phyloP scores from a whole-genome alignment of 2,797 vertebrate genomes.

The Ambastaia sidthimunki region DNA sequence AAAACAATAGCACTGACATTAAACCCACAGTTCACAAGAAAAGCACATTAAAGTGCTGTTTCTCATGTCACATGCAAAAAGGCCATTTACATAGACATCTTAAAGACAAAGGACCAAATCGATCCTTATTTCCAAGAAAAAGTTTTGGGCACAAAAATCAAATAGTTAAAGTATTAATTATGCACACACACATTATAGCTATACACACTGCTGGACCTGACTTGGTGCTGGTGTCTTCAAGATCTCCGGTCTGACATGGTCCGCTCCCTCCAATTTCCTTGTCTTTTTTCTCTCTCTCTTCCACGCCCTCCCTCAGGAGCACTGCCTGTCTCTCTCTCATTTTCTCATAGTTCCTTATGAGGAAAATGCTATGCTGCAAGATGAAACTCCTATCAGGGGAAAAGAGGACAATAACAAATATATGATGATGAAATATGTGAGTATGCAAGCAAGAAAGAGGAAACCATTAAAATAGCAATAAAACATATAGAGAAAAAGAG shows the following conservation, averaged over 20 bases:
- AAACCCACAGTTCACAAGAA: too few relatives aligned
- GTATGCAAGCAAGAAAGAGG: not conserved
- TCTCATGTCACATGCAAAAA: not conserved
- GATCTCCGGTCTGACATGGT: slow-evolving; percentile 82
- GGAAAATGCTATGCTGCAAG: slow-evolving; percentile 90
- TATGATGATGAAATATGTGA: not conserved
- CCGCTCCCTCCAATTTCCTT: slow-evolving; percentile 43
- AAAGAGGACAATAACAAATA: slow-evolving; percentile 44
- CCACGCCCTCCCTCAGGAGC: slow-evolving; percentile 56
- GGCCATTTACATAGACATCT: too few relatives aligned
- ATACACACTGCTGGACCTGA: slow-evolving; percentile 86
- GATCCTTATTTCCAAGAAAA: too few relatives aligned
- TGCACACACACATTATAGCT: slow-evolving; percentile 59
- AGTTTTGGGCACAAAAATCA: too few relatives aligned
- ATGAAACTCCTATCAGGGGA: slow-evolving; percentile 87
- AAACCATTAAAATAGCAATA: not conserved
- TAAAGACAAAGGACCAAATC: too few relatives aligned
- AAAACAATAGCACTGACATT: not conserved
- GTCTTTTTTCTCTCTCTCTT: slow-evolving; percentile 62
- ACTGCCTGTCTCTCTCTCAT: slow-evolving; percentile 76
- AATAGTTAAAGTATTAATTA: too few relatives aligned
- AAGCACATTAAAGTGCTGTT: not conserved
- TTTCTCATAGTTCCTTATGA: slow-evolving; percentile 95
- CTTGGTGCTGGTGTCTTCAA: slow-evolving; percentile 89
- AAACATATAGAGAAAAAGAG: slow-evolving; percentile 1